Evolutionary conservation across 2,113 vertebrate species (phyloP).

Genomic region (Alligator sinensis): DNA sequence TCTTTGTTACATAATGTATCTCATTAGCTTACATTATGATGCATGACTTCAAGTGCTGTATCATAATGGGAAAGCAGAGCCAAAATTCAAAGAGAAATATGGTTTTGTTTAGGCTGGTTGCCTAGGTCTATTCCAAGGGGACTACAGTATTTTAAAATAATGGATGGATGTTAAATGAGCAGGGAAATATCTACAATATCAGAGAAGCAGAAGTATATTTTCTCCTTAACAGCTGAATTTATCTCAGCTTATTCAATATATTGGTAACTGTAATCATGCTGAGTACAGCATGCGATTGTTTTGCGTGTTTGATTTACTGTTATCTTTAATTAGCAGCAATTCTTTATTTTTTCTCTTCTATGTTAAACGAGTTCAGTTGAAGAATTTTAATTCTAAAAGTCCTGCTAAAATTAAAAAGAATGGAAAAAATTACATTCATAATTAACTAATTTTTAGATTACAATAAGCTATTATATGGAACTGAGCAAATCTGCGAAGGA

Average conservation of each 20-base stretch:
- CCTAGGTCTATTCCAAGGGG: neutral
- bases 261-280: conserved; percentile 2
- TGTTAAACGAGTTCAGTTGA: conserved; percentile 48
- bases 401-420: conserved; percentile 47
- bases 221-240: neutral
- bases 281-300: conserved; percentile 15
- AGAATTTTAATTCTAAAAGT: conserved; percentile 59
- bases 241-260: neutral
- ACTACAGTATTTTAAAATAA: conserved; percentile 18
- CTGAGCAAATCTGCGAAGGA: neutral
- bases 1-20: neutral
- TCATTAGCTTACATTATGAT: neutral
- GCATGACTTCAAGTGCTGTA: neutral
- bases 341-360: conserved; percentile 36
- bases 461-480: conserved; percentile 26
- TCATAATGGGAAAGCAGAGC: neutral
- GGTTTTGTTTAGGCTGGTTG: neutral
- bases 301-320: conserved; percentile 48
- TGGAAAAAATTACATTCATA: neutral
- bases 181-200: neutral
- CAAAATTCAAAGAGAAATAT: conserved; percentile 13
- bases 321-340: conserved; percentile 65
- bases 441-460: conserved; percentile 37
- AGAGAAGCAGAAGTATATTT: conserved; percentile 15
- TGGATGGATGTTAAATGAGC: conserved; percentile 12